Evolutionary conservation across 1,140 invertebrate species (phyloP).

Genomic region (Papilio dardanus): DNA sequence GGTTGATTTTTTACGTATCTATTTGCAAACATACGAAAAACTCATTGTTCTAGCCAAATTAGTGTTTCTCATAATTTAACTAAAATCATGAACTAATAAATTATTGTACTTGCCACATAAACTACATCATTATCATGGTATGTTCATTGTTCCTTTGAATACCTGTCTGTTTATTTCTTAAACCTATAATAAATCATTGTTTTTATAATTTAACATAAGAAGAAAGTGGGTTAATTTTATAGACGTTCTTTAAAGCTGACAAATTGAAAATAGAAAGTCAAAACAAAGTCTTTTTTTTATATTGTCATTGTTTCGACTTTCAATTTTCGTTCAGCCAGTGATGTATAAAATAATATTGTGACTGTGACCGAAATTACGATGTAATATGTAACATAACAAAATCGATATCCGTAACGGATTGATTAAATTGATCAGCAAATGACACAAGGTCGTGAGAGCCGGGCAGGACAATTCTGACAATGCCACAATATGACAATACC

Average conservation of each 20-base stretch:
- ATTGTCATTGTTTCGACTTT: background rate
- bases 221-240: too few species aligned
- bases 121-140: background rate
- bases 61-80: background rate
- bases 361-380: background rate
- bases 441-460: slow-evolving; percentile 9
- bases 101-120: background rate
- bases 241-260: too few species aligned
- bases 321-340: background rate
- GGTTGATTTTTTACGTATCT: background rate
- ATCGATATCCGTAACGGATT: slow-evolving; percentile 21
- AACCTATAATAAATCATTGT: too few species aligned
- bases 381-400: background rate
- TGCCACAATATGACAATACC: background rate
- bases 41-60: background rate
- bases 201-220: too few species aligned
- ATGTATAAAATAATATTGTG: background rate
- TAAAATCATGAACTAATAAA: background rate
- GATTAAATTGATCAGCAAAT: background rate
- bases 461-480: background rate
- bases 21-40: background rate
- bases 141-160: background rate
- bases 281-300: too few species aligned
- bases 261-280: too few species aligned
- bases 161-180: background rate